Evolutionary conservation across 2,797 vertebrate genomes (phyloP).

Genomic region (Lepus townsendii): DNA sequence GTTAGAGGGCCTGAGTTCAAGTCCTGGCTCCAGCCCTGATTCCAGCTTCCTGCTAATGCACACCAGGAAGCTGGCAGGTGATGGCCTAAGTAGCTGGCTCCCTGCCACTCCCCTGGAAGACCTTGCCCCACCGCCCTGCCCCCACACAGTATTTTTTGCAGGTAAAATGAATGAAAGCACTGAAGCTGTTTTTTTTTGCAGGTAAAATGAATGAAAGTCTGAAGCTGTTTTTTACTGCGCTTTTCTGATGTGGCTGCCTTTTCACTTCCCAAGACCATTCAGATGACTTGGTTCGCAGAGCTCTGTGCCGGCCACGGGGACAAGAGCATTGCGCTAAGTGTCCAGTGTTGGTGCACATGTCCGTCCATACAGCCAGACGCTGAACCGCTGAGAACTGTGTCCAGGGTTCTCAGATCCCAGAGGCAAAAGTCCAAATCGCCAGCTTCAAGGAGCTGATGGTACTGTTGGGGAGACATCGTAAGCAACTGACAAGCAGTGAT

Average conservation of each 20-base stretch:
- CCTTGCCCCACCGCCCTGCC: background rate
- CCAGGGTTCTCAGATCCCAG: slow-evolving; percentile 4
- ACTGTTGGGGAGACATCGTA: background rate
- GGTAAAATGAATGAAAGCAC: background rate
- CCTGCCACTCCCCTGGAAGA: background rate
- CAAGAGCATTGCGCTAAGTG: background rate
- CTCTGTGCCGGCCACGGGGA: background rate
- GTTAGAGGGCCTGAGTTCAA: no score
- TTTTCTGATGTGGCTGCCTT: slow-evolving; percentile 60
- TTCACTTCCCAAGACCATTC: slow-evolving; percentile 48
- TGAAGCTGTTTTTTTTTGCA: slow-evolving; percentile 52
- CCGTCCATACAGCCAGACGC: background rate
- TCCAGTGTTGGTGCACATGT: background rate
- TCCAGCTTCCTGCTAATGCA: no score
- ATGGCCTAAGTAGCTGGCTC: no score
- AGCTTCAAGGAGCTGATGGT: background rate
- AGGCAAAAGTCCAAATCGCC: slow-evolving; percentile 3
- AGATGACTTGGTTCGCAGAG: slow-evolving; percentile 40
- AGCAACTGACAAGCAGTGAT: background rate
- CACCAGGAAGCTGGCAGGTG: no score
- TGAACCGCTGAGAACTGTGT: background rate
- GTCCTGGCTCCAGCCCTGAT: no score
- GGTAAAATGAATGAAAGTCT: background rate
- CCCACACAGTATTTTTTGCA: background rate
- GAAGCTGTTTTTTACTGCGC: slow-evolving; percentile 56